Percentiles rank a stretch among this genome's conserved stretches.
Evolutionary conservation across 2,797 vertebrate genomes (phyloP).

Genomic region (Erpetoichthys calabaricus): DNA sequence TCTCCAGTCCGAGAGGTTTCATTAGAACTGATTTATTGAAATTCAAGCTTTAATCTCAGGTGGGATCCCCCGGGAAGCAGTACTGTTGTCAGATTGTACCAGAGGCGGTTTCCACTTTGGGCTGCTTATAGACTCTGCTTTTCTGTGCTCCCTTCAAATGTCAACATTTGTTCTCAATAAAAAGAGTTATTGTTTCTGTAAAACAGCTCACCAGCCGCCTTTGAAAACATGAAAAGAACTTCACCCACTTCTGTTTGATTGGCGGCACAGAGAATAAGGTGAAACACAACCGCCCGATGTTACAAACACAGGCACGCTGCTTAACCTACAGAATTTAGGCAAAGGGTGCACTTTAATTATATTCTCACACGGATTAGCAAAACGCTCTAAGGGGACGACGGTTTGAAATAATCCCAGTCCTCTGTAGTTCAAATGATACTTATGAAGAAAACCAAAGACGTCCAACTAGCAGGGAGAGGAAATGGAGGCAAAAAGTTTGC

Average conservation of each 20-base stretch:
- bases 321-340: conserved; percentile 20
- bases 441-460: too few species aligned
- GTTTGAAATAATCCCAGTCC: too few species aligned
- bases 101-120: conserved; percentile 44
- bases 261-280: conserved; percentile 35
- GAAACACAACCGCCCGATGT: conserved; percentile 37
- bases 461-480: too few species aligned
- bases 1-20: conserved; percentile 40
- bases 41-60: conserved; percentile 65
- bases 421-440: too few species aligned
- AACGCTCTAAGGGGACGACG: too few species aligned
- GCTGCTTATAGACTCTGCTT: conserved; percentile 27
- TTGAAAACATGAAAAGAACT: conserved; percentile 56
- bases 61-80: conserved; percentile 47
- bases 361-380: conserved; percentile 33
- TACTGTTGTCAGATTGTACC: conserved; percentile 51
- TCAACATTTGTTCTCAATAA: conserved; percentile 83
- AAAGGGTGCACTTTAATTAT: conserved; percentile 32
- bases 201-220: conserved; percentile 53
- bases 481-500: too few species aligned
- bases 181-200: conserved; percentile 72
- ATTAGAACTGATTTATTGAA: conserved; percentile 62
- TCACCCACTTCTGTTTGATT: conserved; percentile 43
- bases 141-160: conserved; percentile 54
- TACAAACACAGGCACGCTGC: conserved; percentile 33